Conservation (phyloP, 2,888 invertebrate genomes). For the Hymenopus coronatus region DNA sequence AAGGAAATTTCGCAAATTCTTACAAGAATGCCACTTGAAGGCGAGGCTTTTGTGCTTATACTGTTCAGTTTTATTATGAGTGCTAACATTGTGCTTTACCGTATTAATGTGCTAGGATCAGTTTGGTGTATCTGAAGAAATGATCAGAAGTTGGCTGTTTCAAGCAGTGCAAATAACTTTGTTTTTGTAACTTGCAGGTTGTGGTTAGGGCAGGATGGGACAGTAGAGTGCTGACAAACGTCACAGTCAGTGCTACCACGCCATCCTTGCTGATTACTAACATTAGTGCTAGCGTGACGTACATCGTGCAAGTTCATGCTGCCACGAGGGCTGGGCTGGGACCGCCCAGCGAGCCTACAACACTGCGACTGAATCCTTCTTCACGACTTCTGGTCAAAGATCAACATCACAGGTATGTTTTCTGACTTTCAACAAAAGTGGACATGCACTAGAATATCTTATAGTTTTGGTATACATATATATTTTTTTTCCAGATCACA, state of each 20-base stretch:
- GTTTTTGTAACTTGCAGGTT: background rate
- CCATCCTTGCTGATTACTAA: slow-evolving; percentile 75
- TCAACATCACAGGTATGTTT: slow-evolving; percentile 46
- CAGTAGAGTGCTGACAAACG: slow-evolving; percentile 48
- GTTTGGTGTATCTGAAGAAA: too few species aligned
- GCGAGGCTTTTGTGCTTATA: too few species aligned
- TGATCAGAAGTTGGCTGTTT: too few species aligned
- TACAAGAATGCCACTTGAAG: too few species aligned
- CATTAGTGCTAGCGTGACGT: slow-evolving; percentile 76
- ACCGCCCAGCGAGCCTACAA: slow-evolving; percentile 71
- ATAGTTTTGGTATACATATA: background rate
- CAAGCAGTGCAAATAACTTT: too few species aligned
- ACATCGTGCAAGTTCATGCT: slow-evolving; percentile 81
- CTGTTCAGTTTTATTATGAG: too few species aligned
- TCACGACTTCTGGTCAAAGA: slow-evolving; percentile 49
- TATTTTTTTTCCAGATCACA: background rate
- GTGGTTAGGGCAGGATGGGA: background rate
- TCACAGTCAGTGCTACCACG: slow-evolving; percentile 67
- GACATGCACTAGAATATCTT: background rate
- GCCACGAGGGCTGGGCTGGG: slow-evolving; percentile 79
- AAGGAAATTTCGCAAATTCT: too few species aligned
- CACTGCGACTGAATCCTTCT: slow-evolving; percentile 58
- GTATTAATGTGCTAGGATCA: too few species aligned
- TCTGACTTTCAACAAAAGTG: background rate
- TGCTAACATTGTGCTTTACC: too few species aligned